Evolutionary conservation across 2,888 invertebrate species (phyloP).

Genomic region (Drosophila peninsularis): DNA sequence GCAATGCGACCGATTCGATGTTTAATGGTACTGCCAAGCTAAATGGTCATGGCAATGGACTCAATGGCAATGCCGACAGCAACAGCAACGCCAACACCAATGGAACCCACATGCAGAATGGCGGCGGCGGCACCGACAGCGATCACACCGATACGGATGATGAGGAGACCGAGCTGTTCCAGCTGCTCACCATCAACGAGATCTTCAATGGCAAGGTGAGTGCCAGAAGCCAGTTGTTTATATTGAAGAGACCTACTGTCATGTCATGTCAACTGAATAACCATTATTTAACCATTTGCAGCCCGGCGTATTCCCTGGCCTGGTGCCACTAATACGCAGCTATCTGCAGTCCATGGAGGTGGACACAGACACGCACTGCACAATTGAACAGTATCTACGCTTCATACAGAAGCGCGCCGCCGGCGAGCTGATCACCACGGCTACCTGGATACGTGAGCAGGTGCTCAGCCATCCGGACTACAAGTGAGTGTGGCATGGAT

Average conservation of each 20-base stretch:
- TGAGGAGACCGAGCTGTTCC: slow-evolving; percentile 86
- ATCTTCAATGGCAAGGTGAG: slow-evolving; percentile 94
- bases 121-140: slow-evolving; percentile 65
- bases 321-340: slow-evolving; percentile 96
- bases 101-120: slow-evolving; percentile 45
- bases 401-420: slow-evolving; percentile 94
- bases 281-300: not conserved
- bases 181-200: slow-evolving; percentile 95
- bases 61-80: slow-evolving; percentile 47
- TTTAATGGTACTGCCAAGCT: slow-evolving; percentile 56
- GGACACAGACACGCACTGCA: slow-evolving; percentile 99
- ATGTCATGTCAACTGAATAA: no score
- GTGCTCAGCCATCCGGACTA: slow-evolving; percentile 95
- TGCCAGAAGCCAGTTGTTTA: not conserved
- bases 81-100: slow-evolving; percentile 24
- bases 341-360: slow-evolving; percentile 98
- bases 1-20: slow-evolving; percentile 23
- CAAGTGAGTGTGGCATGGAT: slow-evolving; percentile 87
- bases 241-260: no score
- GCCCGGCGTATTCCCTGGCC: slow-evolving; percentile 94
- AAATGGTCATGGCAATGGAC: slow-evolving; percentile 52
- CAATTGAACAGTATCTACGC: slow-evolving; percentile 97
- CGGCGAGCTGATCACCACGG: slow-evolving; percentile 96
- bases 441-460: slow-evolving; percentile 96
- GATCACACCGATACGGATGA: slow-evolving; percentile 73